Percentiles rank a stretch among this genome's conserved stretches.
phyloP scores from a whole-genome alignment of 2,797 vertebrate genomes.

The Sebastolobus alascanus region DNA sequence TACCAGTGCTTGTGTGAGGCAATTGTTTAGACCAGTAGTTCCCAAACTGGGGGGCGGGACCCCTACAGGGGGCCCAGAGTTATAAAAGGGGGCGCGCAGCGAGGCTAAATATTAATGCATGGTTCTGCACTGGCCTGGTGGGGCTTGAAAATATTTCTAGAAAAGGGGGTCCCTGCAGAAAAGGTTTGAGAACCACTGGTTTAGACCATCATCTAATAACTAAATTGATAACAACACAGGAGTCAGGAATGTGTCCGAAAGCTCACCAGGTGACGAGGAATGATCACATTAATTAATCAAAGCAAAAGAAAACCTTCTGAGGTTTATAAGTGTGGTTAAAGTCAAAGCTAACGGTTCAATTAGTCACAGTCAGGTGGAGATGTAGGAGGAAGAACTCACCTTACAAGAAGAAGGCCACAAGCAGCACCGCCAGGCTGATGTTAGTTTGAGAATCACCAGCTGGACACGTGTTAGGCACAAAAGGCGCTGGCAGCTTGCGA shows the following conservation, averaged over 20 bases:
- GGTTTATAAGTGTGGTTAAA: neutral
- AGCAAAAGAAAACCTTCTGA: neutral
- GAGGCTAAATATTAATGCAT: too few species aligned
- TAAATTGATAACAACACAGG: neutral
- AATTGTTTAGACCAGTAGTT: neutral
- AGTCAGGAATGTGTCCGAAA: neutral
- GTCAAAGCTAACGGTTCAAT: neutral
- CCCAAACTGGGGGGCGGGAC: too few species aligned
- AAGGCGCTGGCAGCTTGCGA: neutral
- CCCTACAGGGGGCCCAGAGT: too few species aligned
- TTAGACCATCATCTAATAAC: neutral
- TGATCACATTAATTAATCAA: neutral
- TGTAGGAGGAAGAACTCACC: neutral
- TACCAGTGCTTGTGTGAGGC: neutral
- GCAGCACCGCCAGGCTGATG: neutral
- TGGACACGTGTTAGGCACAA: neutral
- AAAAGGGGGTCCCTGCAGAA: too few species aligned
- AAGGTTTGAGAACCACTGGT: too few species aligned
- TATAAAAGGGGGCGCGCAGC: too few species aligned
- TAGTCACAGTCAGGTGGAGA: neutral
- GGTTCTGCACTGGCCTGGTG: too few species aligned
- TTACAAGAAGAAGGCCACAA: neutral
- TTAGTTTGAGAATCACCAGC: constrained; percentile 1
- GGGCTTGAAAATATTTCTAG: too few species aligned
- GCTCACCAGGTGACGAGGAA: neutral